Evolutionary conservation across 2,888 invertebrate species (phyloP).

Genomic region (Eustalomyia histrio): DNA sequence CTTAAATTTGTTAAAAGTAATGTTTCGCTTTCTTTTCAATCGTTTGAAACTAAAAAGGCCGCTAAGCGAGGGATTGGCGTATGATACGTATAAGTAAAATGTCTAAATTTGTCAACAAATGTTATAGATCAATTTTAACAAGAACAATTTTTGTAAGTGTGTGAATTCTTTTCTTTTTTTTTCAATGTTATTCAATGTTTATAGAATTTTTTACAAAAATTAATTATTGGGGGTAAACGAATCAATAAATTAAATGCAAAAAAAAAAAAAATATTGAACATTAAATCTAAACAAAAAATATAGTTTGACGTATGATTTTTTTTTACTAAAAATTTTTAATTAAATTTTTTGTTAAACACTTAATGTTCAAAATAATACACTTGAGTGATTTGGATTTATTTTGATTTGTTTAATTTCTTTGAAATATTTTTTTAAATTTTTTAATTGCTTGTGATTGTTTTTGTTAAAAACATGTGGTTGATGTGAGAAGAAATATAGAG

Average conservation of each 20-base stretch:
- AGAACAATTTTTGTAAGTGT: neutral
- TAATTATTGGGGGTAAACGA: neutral
- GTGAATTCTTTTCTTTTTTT: neutral
- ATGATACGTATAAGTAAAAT: neutral
- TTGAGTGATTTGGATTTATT: neutral
- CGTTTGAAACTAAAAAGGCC: too few species aligned
- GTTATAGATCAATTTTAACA: neutral
- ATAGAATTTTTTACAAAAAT: neutral
- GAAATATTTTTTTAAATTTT: constrained; percentile 11
- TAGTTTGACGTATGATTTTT: neutral
- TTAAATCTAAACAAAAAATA: neutral
- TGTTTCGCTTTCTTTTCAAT: too few species aligned
- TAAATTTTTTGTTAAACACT: neutral
- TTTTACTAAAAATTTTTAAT: neutral
- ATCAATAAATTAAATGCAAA: neutral
- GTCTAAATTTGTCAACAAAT: neutral
- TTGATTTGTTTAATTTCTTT: constrained; percentile 1
- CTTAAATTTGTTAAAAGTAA: too few species aligned
- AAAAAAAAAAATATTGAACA: neutral
- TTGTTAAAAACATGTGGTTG: neutral
- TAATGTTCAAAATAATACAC: neutral
- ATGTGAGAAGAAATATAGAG: neutral
- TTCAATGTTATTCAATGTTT: too few species aligned
- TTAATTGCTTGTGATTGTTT: neutral
- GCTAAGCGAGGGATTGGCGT: neutral